These are phyloP conservation scores for Eurypyga helias DNA, from an alignment of 2,113 vertebrate genomes.

Conservation along the genomic window DNA sequence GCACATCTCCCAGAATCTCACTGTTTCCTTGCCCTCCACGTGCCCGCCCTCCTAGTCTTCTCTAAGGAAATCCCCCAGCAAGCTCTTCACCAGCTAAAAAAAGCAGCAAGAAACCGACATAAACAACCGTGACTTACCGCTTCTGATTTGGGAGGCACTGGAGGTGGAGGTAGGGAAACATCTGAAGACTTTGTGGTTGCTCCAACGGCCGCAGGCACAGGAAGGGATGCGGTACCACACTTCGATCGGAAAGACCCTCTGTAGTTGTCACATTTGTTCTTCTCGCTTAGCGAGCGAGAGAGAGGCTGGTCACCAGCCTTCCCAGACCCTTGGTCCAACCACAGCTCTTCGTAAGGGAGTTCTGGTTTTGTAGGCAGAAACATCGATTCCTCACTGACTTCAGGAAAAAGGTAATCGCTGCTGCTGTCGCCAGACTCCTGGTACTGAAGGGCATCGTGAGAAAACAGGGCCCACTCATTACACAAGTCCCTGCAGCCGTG, in stretches of 20 bases:
- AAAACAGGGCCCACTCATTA: conserved; percentile 87
- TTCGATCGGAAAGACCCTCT: conserved; percentile 77
- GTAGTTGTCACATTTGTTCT: conserved; percentile 77
- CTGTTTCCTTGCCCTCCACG: background rate
- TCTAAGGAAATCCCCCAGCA: background rate
- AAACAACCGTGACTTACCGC: conserved; percentile 86
- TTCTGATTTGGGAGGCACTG: conserved; percentile 99
- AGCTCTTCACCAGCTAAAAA: background rate
- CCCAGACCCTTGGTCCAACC: conserved; percentile 87
- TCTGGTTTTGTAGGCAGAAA: conserved; percentile 81
- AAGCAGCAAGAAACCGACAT: background rate
- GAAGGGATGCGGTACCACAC: conserved; percentile 74
- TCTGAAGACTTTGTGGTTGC: conserved; percentile 80
- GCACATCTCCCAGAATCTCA: background rate
- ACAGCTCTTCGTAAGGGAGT: conserved; percentile 95
- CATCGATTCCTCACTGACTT: conserved; percentile 79
- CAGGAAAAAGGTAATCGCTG: conserved; percentile 88
- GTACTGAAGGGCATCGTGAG: conserved; percentile 83
- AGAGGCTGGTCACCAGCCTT: conserved; percentile 71
- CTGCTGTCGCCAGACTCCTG: conserved; percentile 83
- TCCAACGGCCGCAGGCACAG: conserved; percentile 73
- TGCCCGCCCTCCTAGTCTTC: background rate
- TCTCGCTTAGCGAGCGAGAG: conserved; percentile 73
- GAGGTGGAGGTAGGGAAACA: conserved; percentile 90
- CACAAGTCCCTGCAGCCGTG: conserved; percentile 91